phyloP scores from a whole-genome alignment of 2,888 invertebrate genomes.

The Anthrax anthrax region DNA sequence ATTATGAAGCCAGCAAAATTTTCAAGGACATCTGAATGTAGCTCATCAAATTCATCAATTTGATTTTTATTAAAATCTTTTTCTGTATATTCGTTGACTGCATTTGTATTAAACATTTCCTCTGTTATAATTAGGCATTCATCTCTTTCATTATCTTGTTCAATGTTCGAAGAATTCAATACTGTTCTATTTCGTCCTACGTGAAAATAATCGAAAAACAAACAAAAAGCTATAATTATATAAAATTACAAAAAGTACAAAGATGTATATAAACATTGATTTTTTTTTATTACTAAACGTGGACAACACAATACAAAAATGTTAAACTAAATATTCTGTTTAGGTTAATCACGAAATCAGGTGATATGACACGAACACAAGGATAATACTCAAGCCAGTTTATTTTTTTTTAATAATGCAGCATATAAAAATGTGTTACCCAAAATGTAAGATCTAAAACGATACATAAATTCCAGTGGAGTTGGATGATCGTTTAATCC shows the following conservation, averaged over 20 bases:
- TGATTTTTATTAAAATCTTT: not conserved
- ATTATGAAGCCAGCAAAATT: not conserved
- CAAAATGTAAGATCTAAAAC: constrained; percentile 1
- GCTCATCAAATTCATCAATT: not conserved
- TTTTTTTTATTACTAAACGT: not conserved
- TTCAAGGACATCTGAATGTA: not conserved
- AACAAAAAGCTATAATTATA: not conserved
- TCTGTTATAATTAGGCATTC: not conserved
- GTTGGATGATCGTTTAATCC: not conserved
- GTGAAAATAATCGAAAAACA: not conserved
- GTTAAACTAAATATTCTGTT: not conserved
- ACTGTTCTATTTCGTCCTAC: not conserved
- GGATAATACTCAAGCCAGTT: not conserved
- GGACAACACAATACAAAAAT: not conserved
- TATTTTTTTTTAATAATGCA: not conserved
- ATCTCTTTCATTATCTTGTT: not conserved
- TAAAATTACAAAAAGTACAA: not conserved
- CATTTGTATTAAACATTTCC: not conserved
- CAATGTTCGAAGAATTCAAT: not conserved
- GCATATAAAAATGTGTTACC: too few relatives aligned
- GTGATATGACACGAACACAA: not conserved
- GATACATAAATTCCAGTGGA: constrained; percentile 1
- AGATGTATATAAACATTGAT: not conserved
- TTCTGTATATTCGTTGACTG: not conserved
- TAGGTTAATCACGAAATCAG: not conserved